Base-by-base conservation (phyloP, 2,113 vertebrate species). In the Ophthalmolycus amberensis region DNA sequence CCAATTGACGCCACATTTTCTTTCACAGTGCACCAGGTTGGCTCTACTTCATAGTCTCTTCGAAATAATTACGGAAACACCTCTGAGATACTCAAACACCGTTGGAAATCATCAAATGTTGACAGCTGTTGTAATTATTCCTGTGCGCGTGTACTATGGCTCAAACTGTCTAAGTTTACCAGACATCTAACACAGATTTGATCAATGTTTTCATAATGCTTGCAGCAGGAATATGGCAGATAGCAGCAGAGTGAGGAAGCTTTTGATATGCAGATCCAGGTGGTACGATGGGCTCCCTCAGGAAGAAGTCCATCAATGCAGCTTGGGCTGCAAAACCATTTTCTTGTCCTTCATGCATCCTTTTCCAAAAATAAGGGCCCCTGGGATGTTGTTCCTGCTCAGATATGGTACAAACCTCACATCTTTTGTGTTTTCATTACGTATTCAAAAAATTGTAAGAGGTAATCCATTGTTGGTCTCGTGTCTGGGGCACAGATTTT, bases 191-290 rank as follows among this genome's bases (percentile, higher is more conserved):
- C 6, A 25, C 15, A 56, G 37, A 75, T 70, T 18, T 42, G 0
- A 32, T 64, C 44, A 70, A 16, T 37, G 27, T 38, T 71, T 66
- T 75, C 18, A 38, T 48, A 1, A 8, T 60, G n/a, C 29, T 66
- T 74, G 38, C 60, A 71, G 46, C 22, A 64, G 52, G 60, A 54
- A 44, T 59, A n/a, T 37, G 58, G 48, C 46, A 71, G 38, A 62
- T 9, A 2, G 5, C 52, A 71, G 16, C 6, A 29, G 42, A 32
- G 25, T 68, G 62, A 79, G 59, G 37, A 66, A 65, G 37, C 10
- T 64, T 71, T 50, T 77, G 67, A 70, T 52, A 15, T 66, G 40
- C 56, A 40, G 12, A 59, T 75, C 42, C 66, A 71, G 76, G 73
- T 84, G 75, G 27, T 68, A 1, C 50, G 22, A 80, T 70, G 22